Conservation (phyloP, 1,140 invertebrate genomes). For the Rhizoglyphus robini region DNA sequence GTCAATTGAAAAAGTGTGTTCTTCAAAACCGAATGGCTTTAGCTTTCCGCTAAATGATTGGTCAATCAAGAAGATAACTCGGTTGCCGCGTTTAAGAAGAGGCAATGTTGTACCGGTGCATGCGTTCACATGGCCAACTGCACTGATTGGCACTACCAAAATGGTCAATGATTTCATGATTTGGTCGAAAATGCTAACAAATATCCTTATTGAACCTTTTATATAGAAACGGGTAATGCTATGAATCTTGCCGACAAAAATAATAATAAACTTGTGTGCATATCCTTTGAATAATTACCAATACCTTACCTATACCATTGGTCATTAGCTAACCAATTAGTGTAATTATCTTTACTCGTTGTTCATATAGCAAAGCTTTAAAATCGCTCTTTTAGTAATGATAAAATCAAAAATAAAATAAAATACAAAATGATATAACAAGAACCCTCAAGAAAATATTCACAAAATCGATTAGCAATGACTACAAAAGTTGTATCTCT, state of each 20-base stretch:
- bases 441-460: too few species aligned
- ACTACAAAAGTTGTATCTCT: not conserved
- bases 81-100: not conserved
- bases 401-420: too few species aligned
- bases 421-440: too few species aligned
- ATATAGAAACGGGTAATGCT: not conserved
- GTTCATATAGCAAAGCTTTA: too few species aligned
- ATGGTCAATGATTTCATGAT: not conserved
- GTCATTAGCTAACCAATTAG: not conserved
- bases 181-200: not conserved
- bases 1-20: not conserved
- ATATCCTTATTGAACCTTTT: not conserved
- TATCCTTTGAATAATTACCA: not conserved
- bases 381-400: too few species aligned
- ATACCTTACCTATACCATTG: not conserved
- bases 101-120: not conserved
- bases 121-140: constrained; percentile 11
- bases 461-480: too few species aligned
- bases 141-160: not conserved
- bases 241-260: not conserved
- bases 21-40: constrained; percentile 9
- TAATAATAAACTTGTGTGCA: not conserved
- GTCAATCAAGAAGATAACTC: constrained; percentile 7
- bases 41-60: not conserved
- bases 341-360: too few species aligned